A percentile compares a stretch with the other conserved stretches of the same genome.
Conservation (phyloP, 2,113 vertebrate species). For the Podilymbus podiceps region DNA sequence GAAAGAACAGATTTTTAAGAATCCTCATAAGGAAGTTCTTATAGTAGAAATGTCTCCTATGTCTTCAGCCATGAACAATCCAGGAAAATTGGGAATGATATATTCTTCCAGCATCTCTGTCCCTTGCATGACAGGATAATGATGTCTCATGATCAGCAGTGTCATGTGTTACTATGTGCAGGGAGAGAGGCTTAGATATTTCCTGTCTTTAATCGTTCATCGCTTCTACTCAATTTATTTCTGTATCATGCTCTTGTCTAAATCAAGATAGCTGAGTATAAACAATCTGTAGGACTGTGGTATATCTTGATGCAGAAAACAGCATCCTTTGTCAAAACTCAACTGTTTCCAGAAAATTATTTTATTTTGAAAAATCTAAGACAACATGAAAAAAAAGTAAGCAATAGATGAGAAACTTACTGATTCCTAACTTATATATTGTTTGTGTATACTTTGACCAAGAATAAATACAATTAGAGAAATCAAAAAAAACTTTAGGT, state of each 20-base stretch:
- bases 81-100: not conserved
- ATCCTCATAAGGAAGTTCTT: not conserved
- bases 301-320: not conserved
- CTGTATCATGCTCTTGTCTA: not conserved
- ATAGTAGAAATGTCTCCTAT: not conserved
- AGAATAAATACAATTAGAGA: not conserved
- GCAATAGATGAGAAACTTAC: not conserved
- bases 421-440: not conserved
- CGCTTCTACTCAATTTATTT: not conserved
- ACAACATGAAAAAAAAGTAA: not conserved
- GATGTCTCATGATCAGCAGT: not conserved
- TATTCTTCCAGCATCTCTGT: not conserved
- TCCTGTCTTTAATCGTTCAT: not conserved
- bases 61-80: not conserved
- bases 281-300: not conserved
- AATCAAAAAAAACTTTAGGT: not conserved
- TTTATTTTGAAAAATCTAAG: not conserved
- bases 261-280: not conserved
- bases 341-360: not conserved
- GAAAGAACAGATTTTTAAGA: not conserved
- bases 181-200: not conserved
- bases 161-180: not conserved
- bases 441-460: not conserved
- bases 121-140: not conserved
- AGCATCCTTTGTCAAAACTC: not conserved